Evolutionary conservation across 1,140 invertebrate species (phyloP), one percentile per base, ranked within the genome.

Genomic region (Nephotettix cincticeps): DNA sequence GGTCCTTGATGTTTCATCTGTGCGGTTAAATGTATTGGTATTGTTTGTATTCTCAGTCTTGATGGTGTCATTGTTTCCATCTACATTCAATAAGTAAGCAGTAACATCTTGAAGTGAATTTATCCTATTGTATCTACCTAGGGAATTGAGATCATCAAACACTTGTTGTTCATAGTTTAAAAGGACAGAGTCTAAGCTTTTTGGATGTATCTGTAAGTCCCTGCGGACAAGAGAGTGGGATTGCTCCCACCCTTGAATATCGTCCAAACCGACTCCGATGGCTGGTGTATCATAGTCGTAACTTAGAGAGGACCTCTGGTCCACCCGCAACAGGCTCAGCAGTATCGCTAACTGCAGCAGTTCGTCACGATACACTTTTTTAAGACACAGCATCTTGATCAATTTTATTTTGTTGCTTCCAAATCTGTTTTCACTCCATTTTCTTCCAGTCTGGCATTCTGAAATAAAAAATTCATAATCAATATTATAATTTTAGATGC

Each of bases 291-390:
- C 84, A 65, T 84, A 77, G n/a, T 67, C 64, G 54, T 70, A 43
- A 45, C 86, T 86, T 27, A 90, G 79, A 75, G 90, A 87, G 13
- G 86, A 86, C 47, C 90, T 88, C 0, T 90, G 86, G 78, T 93
- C 89, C 0, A 90, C 87, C 74, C 91, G 85, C 14, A 95, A 80
- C 3, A 94, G 82, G 77, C 91, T 93, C 19, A 94, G 82, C 21
- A 94, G 81, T 68, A 95, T 80, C 4, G 92, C 91, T 4, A 95
- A 81, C 74, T 93, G 89, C 19, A 95, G 81, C 61, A 94, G 81
- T 81, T 93, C 92, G 77, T 94, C 91, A 19, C 88, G 84, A 73
- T 90, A 90, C 2, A 91, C 78, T 79, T 93, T 93, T 80, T 92
- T 93, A 71, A 91, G 78, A 68, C 86, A 87, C 77, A 91, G 82